Percentiles rank a stretch among this genome's conserved stretches.
Conservation (phyloP, 2,797 vertebrate species). For the Lates japonicus region DNA sequence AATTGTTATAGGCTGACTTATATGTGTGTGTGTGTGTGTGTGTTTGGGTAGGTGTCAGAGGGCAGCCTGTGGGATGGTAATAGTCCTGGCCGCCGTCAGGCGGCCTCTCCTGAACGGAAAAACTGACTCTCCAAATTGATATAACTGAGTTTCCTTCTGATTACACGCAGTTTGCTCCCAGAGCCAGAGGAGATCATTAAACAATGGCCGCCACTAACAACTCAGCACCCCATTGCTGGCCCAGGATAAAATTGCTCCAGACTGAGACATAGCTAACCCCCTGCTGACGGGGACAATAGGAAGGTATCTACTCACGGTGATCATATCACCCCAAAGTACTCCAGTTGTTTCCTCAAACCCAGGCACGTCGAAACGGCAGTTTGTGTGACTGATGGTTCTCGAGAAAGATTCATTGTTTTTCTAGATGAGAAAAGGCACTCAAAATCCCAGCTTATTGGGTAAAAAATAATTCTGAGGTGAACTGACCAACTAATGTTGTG, state of each 20-base stretch:
- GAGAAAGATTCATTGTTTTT: constrained; percentile 60
- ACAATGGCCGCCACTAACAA: constrained; percentile 91
- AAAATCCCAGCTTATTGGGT: constrained; percentile 55
- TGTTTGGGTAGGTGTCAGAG: constrained; percentile 85
- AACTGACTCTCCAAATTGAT: constrained; percentile 99
- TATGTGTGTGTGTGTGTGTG: constrained; percentile 92
- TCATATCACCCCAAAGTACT: constrained; percentile 42
- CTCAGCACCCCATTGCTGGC: constrained; percentile 95
- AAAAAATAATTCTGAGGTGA: constrained; percentile 58
- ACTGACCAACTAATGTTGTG: constrained; percentile 72
- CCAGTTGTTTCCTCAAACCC: constrained; percentile 53
- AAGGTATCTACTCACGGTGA: constrained; percentile 73
- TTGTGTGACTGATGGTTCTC: constrained; percentile 59
- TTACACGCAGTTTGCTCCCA: constrained; percentile 95
- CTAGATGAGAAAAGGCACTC: constrained; percentile 57
- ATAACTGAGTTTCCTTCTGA: constrained; percentile 99
- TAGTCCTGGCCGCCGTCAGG: constrained; percentile 98
- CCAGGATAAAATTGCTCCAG: constrained; percentile 97
- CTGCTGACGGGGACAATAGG: constrained; percentile 75
- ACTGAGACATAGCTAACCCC: constrained; percentile 87
- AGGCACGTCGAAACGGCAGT: constrained; percentile 61
- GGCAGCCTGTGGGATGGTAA: constrained; percentile 91
- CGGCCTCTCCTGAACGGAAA: constrained; percentile 99
- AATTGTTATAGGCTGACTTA: constrained; percentile 95
- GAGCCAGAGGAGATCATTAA: constrained; percentile 98